Evolutionary conservation across 2,888 invertebrate genomes (phyloP), one percentile per base, ranked within the genome.

Genomic region (Ochropacha duplaris): DNA sequence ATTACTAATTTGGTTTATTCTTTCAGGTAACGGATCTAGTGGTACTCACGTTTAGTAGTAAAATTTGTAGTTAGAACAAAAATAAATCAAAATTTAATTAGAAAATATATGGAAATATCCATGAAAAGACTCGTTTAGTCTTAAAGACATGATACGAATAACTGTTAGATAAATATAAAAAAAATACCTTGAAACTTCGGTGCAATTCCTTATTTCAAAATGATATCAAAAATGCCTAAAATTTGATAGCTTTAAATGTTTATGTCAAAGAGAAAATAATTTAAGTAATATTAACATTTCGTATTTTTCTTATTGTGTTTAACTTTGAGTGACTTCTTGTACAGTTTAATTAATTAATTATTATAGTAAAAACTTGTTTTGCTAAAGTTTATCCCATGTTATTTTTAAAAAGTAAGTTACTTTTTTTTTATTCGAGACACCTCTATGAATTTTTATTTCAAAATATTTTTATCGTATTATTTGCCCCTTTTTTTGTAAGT

Each of bases 241-340:
- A 82, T 79, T 71, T 65, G 60, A 79, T 86, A 91, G 91, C 90
- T 91, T 91, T 91, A 91, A 90, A 71, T 78, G 76, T 81, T 74
- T 68, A 87, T 86, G 83, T 90, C 90, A 91, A 90, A 91, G 90
- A 89, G 76, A 79, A 71, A 70, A 63, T 60, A 64, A 51, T 44
- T 44, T 44, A 44, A 19, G 44, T 44, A 44, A 44, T 44, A 6
- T 12, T 44, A 44, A 19, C 44, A 2, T 44, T 19, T 44, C 44
- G 44, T 19, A 19, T 44, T 44, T 44, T 19, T 39, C 16, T 9
- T 44, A 19, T 9, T 44, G 6, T 19, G 16, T 19, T 44, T 44
- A 1, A 44, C 14, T 44, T 19, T 44, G 4, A 19, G 19, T 19
- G 9, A 6, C 39, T 4, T 19, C 6, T 44, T 44, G 44, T 44